Conservation (phyloP, 2,888 invertebrate genomes). For the Chaitophorus viminalis region DNA sequence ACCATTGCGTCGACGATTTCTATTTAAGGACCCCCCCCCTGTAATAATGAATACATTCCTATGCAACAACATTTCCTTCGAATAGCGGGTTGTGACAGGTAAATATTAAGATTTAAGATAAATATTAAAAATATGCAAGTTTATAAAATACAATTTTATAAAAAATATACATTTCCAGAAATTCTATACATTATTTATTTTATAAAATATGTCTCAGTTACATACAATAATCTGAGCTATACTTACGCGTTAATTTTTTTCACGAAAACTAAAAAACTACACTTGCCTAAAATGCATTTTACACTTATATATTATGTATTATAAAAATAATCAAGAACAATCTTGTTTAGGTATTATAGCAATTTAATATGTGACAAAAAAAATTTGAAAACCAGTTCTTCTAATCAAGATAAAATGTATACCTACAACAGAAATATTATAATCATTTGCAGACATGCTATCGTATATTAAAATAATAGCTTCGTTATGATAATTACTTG, state of each 20-base stretch:
- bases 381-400: slow-evolving; percentile 17
- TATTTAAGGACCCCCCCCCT: not conserved
- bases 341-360: slow-evolving; percentile 20
- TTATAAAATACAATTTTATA: not conserved
- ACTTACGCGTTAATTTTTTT: not conserved
- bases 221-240: not conserved
- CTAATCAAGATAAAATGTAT: not conserved
- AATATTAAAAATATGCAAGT: slow-evolving; percentile 3
- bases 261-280: not conserved
- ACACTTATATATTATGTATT: too few species aligned
- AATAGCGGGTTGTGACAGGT: not conserved
- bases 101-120: not conserved
- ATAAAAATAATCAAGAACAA: too few species aligned
- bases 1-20: not conserved
- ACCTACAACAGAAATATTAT: slow-evolving; percentile 19
- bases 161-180: not conserved
- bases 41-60: not conserved
- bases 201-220: not conserved
- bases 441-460: slow-evolving; percentile 23
- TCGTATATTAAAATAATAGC: slow-evolving; percentile 37
- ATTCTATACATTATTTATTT: slow-evolving; percentile 4
- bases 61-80: not conserved
- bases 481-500: slow-evolving; percentile 28
- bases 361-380: slow-evolving; percentile 33
- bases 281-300: slow-evolving; percentile 14